Conservation (phyloP, 2,797 vertebrate species). For the Aphelocoma californica region DNA sequence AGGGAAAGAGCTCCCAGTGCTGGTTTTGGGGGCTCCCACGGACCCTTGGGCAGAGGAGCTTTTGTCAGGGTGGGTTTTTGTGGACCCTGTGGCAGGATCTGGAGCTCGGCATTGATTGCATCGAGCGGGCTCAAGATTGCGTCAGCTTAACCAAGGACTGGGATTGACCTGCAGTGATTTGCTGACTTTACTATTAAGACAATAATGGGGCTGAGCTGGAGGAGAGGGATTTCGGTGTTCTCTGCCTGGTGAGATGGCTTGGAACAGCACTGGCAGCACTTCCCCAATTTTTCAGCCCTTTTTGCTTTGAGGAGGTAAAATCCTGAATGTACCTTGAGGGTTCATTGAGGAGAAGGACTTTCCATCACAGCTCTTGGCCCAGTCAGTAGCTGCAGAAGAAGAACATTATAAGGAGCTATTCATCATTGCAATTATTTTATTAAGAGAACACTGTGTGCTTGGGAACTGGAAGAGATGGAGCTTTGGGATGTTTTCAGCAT, state of each 20-base stretch:
- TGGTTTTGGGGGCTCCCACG: fast-evolving
- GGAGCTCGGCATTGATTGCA: neutral
- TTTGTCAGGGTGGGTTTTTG: neutral
- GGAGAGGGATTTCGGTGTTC: neutral
- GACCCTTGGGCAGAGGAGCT: neutral
- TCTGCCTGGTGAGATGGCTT: neutral
- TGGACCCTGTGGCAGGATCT: neutral
- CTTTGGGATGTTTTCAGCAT: conserved; percentile 66
- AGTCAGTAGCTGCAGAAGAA: conserved; percentile 25
- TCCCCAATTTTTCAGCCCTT: neutral
- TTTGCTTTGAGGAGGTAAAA: neutral
- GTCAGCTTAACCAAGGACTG: neutral
- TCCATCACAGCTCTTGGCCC: neutral
- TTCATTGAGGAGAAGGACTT: neutral
- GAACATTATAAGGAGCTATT: conserved; percentile 48
- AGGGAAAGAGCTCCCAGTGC: fast-evolving
- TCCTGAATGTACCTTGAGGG: neutral
- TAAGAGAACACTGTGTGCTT: conserved; percentile 62
- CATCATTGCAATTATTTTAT: conserved; percentile 67
- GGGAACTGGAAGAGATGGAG: conserved; percentile 51
- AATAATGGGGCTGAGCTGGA: neutral
- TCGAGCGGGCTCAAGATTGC: neutral
- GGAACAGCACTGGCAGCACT: neutral
- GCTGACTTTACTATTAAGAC: neutral
- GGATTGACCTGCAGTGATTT: neutral